phyloP scores from a whole-genome alignment of 2,113 vertebrate species.

The Pycnonotus jocosus region DNA sequence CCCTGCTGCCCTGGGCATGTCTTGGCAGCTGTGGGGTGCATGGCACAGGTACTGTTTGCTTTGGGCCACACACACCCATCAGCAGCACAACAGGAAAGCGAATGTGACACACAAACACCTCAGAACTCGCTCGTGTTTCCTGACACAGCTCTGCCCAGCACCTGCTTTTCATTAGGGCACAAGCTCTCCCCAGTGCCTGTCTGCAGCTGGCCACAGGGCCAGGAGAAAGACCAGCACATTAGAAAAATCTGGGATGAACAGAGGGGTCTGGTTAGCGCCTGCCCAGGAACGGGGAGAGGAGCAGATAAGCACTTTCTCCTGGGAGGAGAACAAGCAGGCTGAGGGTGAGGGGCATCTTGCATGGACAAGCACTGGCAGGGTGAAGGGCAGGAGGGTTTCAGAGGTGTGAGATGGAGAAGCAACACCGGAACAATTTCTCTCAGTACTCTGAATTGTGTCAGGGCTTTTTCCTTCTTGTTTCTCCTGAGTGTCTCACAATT shows the following conservation, averaged over 20 bases:
- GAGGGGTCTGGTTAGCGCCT: neutral
- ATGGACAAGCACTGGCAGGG: neutral
- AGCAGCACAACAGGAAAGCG: slow-evolving; percentile 62
- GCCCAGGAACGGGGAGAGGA: accelerated
- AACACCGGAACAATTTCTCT: neutral
- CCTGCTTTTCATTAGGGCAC: neutral
- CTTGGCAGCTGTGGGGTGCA: slow-evolving; percentile 16
- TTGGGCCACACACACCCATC: slow-evolving; percentile 67
- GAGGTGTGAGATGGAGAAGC: neutral
- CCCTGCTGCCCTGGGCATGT: neutral
- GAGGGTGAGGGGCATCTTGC: neutral
- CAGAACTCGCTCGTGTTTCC: neutral
- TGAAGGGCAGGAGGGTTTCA: neutral
- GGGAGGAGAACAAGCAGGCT: neutral
- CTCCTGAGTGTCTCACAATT: neutral
- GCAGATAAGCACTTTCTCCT: accelerated
- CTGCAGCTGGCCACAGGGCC: neutral
- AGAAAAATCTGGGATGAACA: neutral
- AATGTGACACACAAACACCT: slow-evolving; percentile 44
- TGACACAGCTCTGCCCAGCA: neutral
- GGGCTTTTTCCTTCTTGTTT: neutral
- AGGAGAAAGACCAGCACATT: neutral
- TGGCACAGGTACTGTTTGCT: slow-evolving; percentile 69
- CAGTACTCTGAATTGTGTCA: neutral
- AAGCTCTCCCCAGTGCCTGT: neutral